Evolutionary conservation across 2,113 vertebrate genomes (phyloP).

Genomic region (Anseranas semipalmata): DNA sequence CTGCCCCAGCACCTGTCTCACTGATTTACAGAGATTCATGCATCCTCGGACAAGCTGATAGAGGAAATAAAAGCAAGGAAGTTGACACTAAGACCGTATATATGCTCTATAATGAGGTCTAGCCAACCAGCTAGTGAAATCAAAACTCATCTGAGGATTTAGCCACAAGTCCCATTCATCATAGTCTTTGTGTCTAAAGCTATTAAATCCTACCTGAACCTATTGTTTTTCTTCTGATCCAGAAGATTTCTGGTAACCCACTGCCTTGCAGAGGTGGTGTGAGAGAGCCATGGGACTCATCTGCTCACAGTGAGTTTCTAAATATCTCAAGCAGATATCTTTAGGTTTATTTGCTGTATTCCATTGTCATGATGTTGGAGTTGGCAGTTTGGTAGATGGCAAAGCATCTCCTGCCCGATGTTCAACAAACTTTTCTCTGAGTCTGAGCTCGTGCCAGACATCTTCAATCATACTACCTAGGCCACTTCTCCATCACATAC

Average conservation of each 20-base stretch:
- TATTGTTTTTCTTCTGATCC: background rate
- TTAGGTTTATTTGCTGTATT: background rate
- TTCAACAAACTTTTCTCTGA: background rate
- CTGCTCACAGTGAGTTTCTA: background rate
- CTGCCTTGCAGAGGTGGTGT: background rate
- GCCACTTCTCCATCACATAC: background rate
- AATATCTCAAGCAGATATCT: background rate
- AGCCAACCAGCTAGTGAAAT: background rate
- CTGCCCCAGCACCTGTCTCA: background rate
- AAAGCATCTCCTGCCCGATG: background rate
- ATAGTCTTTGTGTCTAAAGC: background rate
- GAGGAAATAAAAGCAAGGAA: background rate
- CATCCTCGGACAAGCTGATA: background rate
- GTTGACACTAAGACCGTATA: fast-evolving
- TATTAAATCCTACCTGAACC: background rate
- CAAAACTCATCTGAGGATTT: background rate
- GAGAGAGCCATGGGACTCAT: background rate
- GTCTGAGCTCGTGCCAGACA: background rate
- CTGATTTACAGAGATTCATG: background rate
- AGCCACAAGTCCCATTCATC: background rate
- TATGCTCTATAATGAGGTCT: background rate
- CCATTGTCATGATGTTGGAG: background rate
- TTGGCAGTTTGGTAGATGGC: background rate
- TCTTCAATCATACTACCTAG: background rate
- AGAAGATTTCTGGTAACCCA: background rate